These are phyloP conservation scores for Mesaphorura yosii DNA, from an alignment of 1,140 invertebrate species.

Conservation along the genomic window DNA sequence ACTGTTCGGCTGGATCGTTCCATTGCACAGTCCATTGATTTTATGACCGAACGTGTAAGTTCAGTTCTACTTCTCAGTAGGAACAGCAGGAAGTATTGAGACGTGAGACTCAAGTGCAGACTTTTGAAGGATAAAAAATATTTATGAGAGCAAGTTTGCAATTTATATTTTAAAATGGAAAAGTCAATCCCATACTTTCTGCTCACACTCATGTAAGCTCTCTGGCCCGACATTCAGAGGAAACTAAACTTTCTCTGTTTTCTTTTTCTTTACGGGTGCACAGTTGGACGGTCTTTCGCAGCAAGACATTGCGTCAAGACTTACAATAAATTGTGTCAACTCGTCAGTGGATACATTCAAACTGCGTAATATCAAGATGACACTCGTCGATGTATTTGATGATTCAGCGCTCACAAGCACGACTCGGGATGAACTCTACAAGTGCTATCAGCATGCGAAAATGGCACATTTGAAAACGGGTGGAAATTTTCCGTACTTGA, in stretches of 20 bases:
- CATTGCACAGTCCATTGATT: conserved; percentile 76
- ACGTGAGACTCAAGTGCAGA: too few relatives aligned
- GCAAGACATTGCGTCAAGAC: conserved; percentile 67
- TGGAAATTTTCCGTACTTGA: conserved; percentile 84
- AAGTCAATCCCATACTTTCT: too few relatives aligned
- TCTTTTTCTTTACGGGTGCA: too few relatives aligned
- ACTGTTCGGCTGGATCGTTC: conserved; percentile 55
- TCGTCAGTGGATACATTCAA: conserved; percentile 68
- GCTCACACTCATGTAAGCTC: too few relatives aligned
- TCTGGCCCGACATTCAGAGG: too few relatives aligned
- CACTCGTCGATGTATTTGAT: conserved; percentile 83
- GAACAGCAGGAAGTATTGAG: too few relatives aligned
- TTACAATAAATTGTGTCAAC: conserved; percentile 75
- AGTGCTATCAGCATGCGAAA: conserved; percentile 77
- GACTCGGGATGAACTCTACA: conserved; percentile 42
- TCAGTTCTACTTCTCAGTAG: background rate
- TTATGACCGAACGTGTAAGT: conserved; percentile 77
- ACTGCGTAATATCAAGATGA: conserved; percentile 55
- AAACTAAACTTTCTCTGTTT: too few relatives aligned
- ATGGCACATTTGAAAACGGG: conserved; percentile 78
- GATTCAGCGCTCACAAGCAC: conserved; percentile 48
- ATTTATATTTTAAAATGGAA: background rate
- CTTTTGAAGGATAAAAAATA: background rate
- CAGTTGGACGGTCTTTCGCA: conserved; percentile 75
- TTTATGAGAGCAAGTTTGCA: background rate